Evolutionary conservation across 2,797 vertebrate species (phyloP), one percentile per base, ranked within the genome.

Genomic region (Rhinophrynus dorsalis): DNA sequence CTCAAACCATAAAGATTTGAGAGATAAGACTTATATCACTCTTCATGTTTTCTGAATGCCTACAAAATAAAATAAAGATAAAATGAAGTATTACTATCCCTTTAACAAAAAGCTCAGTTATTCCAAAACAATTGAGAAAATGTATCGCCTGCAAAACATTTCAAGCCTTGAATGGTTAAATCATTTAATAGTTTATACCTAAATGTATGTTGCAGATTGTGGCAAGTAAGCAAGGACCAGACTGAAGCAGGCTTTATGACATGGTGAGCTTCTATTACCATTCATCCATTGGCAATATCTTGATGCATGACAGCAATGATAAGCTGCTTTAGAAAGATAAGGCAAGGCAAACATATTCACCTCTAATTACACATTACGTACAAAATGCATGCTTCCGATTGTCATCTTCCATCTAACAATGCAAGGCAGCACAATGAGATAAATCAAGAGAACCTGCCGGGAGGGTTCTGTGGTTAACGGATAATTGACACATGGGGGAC

Each of bases 271-370:
- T 66, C 54, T 59, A 38, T 73, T 52, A 66, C 55, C 55, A 73
- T 66, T 52, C 47, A 66, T 73, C 54, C 27, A 27, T 44, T 15
- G 35, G 37, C 57, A 64, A 59, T 66, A 55, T 66, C 54, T 58
- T 58, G 69, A 73, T 66, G 69, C 29, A 17, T 73, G 69, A 66
- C 69, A 73, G 61, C 55, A 26, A 45, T 59, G 69, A 65, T 73
- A 73, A 73, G 62, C 69, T 59, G 69, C 69, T 73, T 73, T 66
- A 29, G 23, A 66, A 66, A 73, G 69, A 73, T 73, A 73, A 73
- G 62, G 61, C 69, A 66, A 65, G 55, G 54, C 61, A 73, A 73
- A 66, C 62, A 73, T 73, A 73, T 73, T 73, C 69, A 65, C 69
- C 69, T 73, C 61, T 73, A 73, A 73, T 73, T 66, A 73, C 69